phyloP scores from a whole-genome alignment of 2,113 vertebrate genomes.

The Chrysochloris asiatica region DNA sequence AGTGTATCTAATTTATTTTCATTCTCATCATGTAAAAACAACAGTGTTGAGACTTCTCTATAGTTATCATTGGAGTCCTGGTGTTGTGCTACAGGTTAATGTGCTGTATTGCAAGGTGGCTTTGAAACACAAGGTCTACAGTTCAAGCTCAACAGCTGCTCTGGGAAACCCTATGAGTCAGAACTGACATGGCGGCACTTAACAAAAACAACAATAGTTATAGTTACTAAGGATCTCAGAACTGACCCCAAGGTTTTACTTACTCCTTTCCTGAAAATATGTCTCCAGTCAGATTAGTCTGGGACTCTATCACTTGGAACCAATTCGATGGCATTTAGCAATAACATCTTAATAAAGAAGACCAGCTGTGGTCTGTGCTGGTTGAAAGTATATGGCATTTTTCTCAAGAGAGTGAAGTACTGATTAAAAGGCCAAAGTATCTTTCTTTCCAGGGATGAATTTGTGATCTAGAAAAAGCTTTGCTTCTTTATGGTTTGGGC shows the following conservation, averaged over 20 bases:
- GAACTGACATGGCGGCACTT: too few species aligned
- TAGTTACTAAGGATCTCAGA: neutral
- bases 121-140: too few species aligned
- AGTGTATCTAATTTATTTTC: neutral
- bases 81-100: too few species aligned
- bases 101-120: too few species aligned
- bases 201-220: too few species aligned
- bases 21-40: neutral
- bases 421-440: neutral
- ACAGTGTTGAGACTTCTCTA: neutral
- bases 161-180: too few species aligned
- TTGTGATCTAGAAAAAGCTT: neutral
- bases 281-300: neutral
- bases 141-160: too few species aligned
- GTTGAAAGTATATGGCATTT: neutral
- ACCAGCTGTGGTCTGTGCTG: neutral
- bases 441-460: slow-evolving; percentile 1
- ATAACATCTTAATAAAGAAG: neutral
- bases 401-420: neutral
- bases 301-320: too few species aligned
- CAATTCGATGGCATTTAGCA: too few species aligned
- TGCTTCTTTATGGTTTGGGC: neutral
- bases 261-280: neutral
- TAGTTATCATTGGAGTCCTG: too few species aligned
- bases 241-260: neutral